A percentile compares a stretch with the other conserved stretches of the same genome.
Evolutionary conservation across 1,140 invertebrate species (phyloP).

Genomic region (Cydia splendana): DNA sequence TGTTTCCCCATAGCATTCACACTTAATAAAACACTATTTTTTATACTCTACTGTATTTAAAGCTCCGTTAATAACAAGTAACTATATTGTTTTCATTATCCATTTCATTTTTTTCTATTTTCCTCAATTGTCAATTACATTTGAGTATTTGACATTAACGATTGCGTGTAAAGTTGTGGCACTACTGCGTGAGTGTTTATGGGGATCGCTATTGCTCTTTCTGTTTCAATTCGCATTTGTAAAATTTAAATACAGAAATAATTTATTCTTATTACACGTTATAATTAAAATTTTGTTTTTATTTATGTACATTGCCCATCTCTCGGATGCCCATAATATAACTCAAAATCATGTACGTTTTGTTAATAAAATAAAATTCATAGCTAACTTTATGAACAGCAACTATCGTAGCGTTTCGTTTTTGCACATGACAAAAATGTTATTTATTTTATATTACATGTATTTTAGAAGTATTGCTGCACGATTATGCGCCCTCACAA

Average conservation of each 20-base stretch:
- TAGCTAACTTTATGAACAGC: neutral
- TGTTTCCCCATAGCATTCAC: neutral
- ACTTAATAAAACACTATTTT: constrained; percentile 1
- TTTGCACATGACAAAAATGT: neutral
- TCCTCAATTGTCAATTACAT: neutral
- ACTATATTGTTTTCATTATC: constrained; percentile 1
- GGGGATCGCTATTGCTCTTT: neutral
- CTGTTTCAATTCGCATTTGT: neutral
- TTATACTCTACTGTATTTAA: neutral
- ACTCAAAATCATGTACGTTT: neutral
- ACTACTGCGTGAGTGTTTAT: neutral
- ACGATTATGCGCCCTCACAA: too few relatives aligned
- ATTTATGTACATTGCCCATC: neutral
- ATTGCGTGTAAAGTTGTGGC: neutral
- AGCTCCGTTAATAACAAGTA: neutral
- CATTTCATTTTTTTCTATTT: neutral
- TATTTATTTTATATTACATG: too few relatives aligned
- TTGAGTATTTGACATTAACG: neutral
- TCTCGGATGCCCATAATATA: neutral
- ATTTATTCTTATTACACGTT: too few relatives aligned
- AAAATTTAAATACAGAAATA: neutral
- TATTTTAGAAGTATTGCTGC: too few relatives aligned
- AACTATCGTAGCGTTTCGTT: neutral
- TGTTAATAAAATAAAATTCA: neutral
- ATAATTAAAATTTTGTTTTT: too few relatives aligned